A percentile compares a stretch with the other conserved stretches of the same genome.
Conservation (phyloP, 2,888 invertebrate species). For the Microctonus aethiopoides region DNA sequence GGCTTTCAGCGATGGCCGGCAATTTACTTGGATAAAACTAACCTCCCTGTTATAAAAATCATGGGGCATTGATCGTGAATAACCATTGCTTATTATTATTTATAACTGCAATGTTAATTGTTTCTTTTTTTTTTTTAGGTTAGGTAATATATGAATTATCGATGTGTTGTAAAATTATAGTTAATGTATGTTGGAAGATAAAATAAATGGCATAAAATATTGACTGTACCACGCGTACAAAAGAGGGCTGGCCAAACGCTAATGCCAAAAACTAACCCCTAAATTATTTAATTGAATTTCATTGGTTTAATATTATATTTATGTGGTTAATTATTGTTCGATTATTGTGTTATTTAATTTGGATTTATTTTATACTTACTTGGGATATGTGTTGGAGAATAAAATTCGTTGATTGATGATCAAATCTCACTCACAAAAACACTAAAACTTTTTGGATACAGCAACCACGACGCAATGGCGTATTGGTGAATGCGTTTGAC, state of each 20-base stretch:
- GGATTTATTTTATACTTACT: not conserved
- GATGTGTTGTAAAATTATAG: no score
- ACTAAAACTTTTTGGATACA: conserved; percentile 21
- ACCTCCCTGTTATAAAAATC: conserved; percentile 10
- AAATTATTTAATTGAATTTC: not conserved
- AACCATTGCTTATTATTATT: not conserved
- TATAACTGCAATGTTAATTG: not conserved
- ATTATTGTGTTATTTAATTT: not conserved
- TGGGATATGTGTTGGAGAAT: not conserved
- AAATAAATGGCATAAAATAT: conserved; percentile 23
- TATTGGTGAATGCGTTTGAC: conserved; percentile 34
- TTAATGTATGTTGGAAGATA: no score
- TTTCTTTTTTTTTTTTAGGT: not conserved
- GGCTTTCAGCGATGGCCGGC: conserved; percentile 20
- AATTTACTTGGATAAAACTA: conserved; percentile 6
- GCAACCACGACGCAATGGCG: conserved; percentile 43
- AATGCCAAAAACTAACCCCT: conserved; percentile 32
- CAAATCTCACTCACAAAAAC: conserved; percentile 41
- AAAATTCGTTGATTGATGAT: conserved; percentile 27
- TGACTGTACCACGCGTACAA: conserved; percentile 48
- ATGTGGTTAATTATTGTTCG: not conserved
- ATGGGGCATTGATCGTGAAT: conserved; percentile 1
- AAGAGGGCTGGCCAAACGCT: conserved; percentile 48
- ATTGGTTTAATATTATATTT: not conserved
- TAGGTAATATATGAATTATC: not conserved